These are phyloP conservation scores for Heliopora coerulea DNA, from an alignment of 92 coral and sea anemone species.

Conservation along the genomic window DNA sequence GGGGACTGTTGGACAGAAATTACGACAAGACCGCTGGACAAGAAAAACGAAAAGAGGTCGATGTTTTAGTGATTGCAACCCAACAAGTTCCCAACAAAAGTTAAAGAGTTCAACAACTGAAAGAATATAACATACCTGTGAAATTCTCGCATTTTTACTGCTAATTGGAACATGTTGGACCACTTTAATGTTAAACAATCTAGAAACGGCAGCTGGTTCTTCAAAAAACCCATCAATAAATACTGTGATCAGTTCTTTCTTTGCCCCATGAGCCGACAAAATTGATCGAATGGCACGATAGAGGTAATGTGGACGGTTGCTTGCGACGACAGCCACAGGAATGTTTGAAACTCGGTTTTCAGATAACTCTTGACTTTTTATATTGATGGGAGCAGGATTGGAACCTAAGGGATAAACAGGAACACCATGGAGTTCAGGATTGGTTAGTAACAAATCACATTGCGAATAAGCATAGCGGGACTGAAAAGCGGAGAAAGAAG, in stretches of 20 bases:
- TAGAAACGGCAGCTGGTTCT: slow-evolving; percentile 93
- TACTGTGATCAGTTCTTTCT: slow-evolving; percentile 70
- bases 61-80: too few species aligned
- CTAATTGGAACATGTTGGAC: slow-evolving; percentile 96
- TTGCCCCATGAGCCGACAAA: slow-evolving; percentile 87
- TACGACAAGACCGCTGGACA: too few species aligned
- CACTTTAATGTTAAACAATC: slow-evolving; percentile 79
- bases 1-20: too few species aligned
- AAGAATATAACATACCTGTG: slow-evolving; percentile 97
- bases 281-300: slow-evolving; percentile 90
- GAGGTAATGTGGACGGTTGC: slow-evolving; percentile 92
- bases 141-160: slow-evolving; percentile 96
- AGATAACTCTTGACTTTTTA: slow-evolving; percentile 68
- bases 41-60: too few species aligned
- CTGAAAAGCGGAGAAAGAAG: too few species aligned
- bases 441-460: background rate
- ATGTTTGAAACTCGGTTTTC: slow-evolving; percentile 60
- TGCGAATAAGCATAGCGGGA: too few species aligned
- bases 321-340: slow-evolving; percentile 93
- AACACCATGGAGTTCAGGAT: background rate
- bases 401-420: slow-evolving; percentile 55
- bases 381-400: slow-evolving; percentile 88
- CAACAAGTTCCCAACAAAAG: too few species aligned
- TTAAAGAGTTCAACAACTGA: too few species aligned
- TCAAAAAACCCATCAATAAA: slow-evolving; percentile 95